Conservation (phyloP, 1,140 invertebrate species). For the Coelopa frigida region DNA sequence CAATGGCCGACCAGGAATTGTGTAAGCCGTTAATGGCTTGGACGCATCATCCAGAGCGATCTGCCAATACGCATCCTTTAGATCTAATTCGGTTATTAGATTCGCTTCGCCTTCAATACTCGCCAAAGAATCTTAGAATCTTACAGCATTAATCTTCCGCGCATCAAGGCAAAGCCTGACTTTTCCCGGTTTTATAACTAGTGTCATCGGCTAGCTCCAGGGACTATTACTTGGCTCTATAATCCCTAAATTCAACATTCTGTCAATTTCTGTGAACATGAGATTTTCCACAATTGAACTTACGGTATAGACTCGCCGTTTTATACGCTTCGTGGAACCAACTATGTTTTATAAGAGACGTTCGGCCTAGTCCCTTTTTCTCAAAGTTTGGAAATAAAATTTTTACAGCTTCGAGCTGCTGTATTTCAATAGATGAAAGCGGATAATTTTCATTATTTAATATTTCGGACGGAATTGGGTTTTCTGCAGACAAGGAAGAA, state of each 20-base stretch:
- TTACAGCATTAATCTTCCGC: not conserved
- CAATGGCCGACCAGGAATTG: too few species aligned
- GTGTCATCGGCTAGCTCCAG: too few species aligned
- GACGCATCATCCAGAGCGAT: not conserved
- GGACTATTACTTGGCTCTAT: too few species aligned
- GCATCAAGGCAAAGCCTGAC: too few species aligned
- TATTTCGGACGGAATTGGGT: too few species aligned
- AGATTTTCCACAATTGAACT: too few species aligned
- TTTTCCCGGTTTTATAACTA: too few species aligned
- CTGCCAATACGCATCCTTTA: slow-evolving; percentile 5
- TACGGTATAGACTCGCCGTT: not conserved
- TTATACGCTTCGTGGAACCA: not conserved
- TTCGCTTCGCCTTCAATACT: too few species aligned
- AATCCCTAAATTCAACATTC: too few species aligned
- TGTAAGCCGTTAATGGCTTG: not conserved
- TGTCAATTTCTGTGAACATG: slow-evolving; percentile 2
- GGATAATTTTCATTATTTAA: too few species aligned
- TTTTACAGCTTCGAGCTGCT: not conserved
- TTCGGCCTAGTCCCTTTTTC: not conserved
- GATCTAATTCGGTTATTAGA: not conserved
- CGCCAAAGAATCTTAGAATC: not conserved
- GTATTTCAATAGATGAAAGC: too few species aligned
- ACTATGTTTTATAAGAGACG: not conserved
- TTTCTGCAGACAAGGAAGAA: too few species aligned
- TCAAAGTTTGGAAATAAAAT: not conserved